Evolutionary conservation across 2,113 vertebrate genomes (phyloP).

Genomic region (Carollia perspicillata): DNA sequence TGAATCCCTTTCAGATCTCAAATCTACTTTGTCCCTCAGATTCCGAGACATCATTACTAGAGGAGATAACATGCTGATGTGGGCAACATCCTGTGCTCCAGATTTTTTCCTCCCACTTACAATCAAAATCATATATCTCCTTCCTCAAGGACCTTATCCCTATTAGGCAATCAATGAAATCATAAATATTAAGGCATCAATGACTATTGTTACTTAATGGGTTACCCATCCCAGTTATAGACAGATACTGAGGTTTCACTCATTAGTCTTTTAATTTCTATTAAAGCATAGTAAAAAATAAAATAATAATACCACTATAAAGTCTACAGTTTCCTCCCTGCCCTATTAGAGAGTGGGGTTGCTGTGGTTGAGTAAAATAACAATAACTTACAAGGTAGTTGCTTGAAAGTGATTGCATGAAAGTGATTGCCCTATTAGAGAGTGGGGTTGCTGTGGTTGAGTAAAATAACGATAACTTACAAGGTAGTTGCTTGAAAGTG

Average conservation of each 20-base stretch:
- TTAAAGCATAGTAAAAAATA: not conserved
- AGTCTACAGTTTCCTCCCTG: not conserved
- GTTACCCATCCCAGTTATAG: not conserved
- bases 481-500: not conserved
- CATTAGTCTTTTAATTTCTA: not conserved
- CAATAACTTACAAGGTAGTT: not conserved
- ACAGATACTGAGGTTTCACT: constrained; percentile 4
- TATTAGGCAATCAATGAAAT: not conserved
- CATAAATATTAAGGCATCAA: not conserved
- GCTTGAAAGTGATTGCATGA: not conserved
- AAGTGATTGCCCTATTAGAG: no score
- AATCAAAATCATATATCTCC: not conserved
- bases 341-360: not conserved
- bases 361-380: not conserved
- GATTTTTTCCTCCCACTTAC: not conserved
- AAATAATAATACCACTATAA: not conserved
- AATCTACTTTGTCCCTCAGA: not conserved
- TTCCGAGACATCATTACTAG: not conserved
- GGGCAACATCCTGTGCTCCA: not conserved
- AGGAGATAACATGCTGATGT: not conserved
- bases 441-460: not conserved
- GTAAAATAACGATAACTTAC: not conserved
- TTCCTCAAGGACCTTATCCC: not conserved
- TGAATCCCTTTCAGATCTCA: not conserved
- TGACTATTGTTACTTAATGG: not conserved